phyloP scores from a whole-genome alignment of 92 coral and sea anemone species.

The Porites divaricata region DNA sequence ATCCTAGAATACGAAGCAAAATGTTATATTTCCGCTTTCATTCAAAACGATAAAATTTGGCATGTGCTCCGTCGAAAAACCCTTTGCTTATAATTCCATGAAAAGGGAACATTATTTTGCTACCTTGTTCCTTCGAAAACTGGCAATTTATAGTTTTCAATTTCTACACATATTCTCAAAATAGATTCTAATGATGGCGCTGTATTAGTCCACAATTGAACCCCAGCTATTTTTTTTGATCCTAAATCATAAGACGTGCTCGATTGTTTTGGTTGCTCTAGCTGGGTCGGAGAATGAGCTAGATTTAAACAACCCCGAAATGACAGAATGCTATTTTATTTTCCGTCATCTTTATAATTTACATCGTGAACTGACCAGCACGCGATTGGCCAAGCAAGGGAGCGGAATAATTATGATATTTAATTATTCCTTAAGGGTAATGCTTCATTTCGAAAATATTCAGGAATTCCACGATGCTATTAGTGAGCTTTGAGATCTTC shows the following conservation, averaged over 20 bases:
- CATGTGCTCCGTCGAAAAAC: not conserved
- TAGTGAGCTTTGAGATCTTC: not conserved
- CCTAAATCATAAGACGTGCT: not conserved
- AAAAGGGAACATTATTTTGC: not conserved
- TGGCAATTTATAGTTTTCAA: not conserved
- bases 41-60: not conserved
- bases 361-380: not conserved
- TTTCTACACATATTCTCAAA: not conserved
- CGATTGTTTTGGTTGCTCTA: not conserved
- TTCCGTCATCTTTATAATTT: not conserved
- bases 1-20: not conserved
- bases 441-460: slow-evolving; percentile 25
- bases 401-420: slow-evolving; percentile 7
- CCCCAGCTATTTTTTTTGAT: not conserved
- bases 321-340: not conserved
- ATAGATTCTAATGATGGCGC: slow-evolving; percentile 11
- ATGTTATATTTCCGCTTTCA: not conserved
- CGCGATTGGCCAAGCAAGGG: slow-evolving; percentile 15
- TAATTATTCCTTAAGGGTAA: slow-evolving; percentile 7
- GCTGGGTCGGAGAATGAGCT: not conserved
- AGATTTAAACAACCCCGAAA: slow-evolving; percentile 12
- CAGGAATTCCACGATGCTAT: not conserved
- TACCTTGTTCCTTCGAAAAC: not conserved
- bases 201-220: not conserved
- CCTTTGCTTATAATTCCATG: not conserved